These are phyloP conservation scores for Mormyrus proboscirostris DNA, from an alignment of 2,797 vertebrate species.

Conservation along the genomic window DNA sequence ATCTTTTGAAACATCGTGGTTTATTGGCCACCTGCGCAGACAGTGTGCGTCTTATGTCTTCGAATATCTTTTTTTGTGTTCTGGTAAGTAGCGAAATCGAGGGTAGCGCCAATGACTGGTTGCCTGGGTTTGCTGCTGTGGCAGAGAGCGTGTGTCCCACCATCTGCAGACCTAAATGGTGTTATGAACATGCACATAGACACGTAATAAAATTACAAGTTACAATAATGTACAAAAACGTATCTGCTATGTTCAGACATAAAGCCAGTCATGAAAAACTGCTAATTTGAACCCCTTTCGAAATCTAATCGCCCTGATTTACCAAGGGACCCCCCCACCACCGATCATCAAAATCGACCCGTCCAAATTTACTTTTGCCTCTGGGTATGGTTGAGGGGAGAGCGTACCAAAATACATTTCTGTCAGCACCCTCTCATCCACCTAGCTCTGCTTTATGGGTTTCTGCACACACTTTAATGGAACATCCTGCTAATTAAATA, in stretches of 20 bases:
- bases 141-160: conserved; percentile 16
- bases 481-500: neutral
- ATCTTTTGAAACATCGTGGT: conserved; percentile 30
- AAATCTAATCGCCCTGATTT: neutral
- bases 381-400: neutral
- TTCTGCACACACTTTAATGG: neutral
- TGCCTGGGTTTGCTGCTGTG: conserved; percentile 27
- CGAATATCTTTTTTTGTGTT: conserved; percentile 18
- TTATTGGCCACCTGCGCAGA: conserved; percentile 23
- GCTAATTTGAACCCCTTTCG: neutral
- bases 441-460: neutral
- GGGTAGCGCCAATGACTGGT: conserved; percentile 44
- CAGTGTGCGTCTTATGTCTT: neutral
- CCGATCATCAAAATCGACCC: neutral
- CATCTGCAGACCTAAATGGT: neutral
- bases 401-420: neutral
- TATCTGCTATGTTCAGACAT: neutral
- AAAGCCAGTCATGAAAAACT: neutral
- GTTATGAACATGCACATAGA: neutral
- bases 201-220: neutral
- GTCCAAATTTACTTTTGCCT: neutral
- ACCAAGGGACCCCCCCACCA: neutral
- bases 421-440: neutral
- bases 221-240: neutral
- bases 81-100: conserved; percentile 38